Evolutionary conservation across 2,113 vertebrate genomes (phyloP).

Genomic region (Jacana jacana): DNA sequence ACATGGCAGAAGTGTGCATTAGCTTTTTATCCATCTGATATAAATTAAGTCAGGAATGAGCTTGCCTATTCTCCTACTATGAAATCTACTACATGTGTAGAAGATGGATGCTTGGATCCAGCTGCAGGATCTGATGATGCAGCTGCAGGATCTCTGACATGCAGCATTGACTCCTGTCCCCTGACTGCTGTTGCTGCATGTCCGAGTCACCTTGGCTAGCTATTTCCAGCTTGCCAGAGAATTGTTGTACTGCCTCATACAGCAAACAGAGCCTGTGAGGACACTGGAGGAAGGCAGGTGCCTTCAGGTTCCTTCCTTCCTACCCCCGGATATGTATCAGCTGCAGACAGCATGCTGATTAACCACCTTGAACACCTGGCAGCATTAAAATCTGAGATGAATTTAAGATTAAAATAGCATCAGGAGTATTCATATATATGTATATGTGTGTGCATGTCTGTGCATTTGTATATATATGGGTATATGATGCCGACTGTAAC

Average conservation of each 20-base stretch:
- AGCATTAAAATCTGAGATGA: slow-evolving; percentile 40
- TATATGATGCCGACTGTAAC: not conserved
- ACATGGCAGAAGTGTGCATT: not conserved
- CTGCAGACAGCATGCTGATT: not conserved
- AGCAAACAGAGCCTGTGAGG: not conserved
- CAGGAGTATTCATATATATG: slow-evolving; percentile 21
- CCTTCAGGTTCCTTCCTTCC: slow-evolving; percentile 40
- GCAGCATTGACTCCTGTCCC: not conserved
- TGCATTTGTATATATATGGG: not conserved
- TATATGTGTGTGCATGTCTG: not conserved
- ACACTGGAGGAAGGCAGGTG: not conserved
- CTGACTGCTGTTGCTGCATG: not conserved
- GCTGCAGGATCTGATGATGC: not conserved
- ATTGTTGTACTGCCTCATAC: not conserved
- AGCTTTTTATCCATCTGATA: not conserved
- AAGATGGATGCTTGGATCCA: not conserved
- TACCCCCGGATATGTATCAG: not conserved
- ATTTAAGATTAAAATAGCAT: slow-evolving; percentile 34
- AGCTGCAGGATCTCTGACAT: not conserved
- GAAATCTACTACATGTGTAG: not conserved
- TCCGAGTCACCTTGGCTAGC: not conserved
- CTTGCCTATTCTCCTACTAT: not conserved
- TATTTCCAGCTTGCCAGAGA: not conserved
- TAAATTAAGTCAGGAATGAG: not conserved
- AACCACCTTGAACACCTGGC: not conserved